Conservation (phyloP, 2,797 vertebrate species). For the Champsocephalus gunnari region DNA sequence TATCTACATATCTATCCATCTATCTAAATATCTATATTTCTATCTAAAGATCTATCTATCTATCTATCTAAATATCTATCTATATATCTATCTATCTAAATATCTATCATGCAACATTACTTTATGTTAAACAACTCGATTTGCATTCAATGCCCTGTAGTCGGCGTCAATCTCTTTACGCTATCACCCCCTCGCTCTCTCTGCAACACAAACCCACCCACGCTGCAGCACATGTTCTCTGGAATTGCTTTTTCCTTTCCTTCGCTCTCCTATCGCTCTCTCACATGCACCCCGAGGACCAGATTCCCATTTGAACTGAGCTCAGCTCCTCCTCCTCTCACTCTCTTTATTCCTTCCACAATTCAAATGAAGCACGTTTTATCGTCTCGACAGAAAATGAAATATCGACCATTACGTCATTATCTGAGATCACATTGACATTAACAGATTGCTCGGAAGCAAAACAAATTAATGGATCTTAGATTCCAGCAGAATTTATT, state of each 20-base stretch:
- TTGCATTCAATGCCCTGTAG: no score
- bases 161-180: no score
- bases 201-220: slow-evolving; percentile 73
- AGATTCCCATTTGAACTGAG: slow-evolving; percentile 70
- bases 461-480: no score
- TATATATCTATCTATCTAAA: no score
- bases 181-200: slow-evolving; percentile 13
- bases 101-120: no score
- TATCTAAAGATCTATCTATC: no score
- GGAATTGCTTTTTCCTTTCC: slow-evolving; percentile 61
- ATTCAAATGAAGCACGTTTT: slow-evolving; percentile 45
- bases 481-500: not conserved
- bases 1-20: no score
- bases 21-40: no score
- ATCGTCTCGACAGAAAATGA: slow-evolving; percentile 37
- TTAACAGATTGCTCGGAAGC: slow-evolving; percentile 10
- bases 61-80: no score
- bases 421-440: slow-evolving; percentile 16
- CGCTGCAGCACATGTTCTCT: slow-evolving; percentile 72
- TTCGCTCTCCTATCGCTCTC: slow-evolving; percentile 46
- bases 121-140: no score
- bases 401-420: slow-evolving; percentile 37
- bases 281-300: slow-evolving; percentile 66
- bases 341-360: slow-evolving; percentile 19
- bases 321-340: slow-evolving; percentile 43